phyloP scores from a whole-genome alignment of 2,113 vertebrate species.

The Cavia porcellus region DNA sequence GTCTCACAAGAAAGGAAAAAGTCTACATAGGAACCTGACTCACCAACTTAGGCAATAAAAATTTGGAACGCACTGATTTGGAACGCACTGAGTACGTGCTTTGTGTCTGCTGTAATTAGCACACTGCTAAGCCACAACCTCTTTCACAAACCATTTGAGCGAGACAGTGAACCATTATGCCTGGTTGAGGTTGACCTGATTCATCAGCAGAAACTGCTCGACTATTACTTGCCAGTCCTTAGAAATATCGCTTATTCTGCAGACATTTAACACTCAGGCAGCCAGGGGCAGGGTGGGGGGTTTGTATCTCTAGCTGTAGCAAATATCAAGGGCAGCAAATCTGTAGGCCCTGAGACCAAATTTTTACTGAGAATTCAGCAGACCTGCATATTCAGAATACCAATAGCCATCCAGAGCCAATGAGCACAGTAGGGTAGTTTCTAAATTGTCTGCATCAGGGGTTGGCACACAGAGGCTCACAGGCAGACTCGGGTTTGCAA shows the following conservation, averaged over 20 bases:
- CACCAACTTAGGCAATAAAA: neutral
- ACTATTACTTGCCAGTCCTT: neutral
- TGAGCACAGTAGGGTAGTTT: fast-evolving
- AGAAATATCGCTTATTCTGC: neutral
- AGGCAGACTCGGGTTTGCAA: no score
- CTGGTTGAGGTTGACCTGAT: fast-evolving
- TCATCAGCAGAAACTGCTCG: neutral
- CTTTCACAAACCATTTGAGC: neutral
- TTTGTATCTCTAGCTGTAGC: neutral
- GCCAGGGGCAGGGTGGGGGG: neutral
- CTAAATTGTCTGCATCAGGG: fast-evolving
- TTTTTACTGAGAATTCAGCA: neutral
- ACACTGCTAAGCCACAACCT: fast-evolving
- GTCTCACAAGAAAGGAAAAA: neutral
- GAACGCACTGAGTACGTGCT: neutral
- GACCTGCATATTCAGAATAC: neutral
- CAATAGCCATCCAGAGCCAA: neutral
- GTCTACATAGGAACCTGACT: neutral
- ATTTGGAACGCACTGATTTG: neutral
- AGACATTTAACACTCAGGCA: neutral
- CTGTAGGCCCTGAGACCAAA: neutral
- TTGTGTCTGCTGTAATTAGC: neutral
- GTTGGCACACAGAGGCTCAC: neutral
- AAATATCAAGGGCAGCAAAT: neutral
- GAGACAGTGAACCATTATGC: neutral